phyloP scores from a whole-genome alignment of 2,888 invertebrate genomes.

The Tolmerus cingulatus region DNA sequence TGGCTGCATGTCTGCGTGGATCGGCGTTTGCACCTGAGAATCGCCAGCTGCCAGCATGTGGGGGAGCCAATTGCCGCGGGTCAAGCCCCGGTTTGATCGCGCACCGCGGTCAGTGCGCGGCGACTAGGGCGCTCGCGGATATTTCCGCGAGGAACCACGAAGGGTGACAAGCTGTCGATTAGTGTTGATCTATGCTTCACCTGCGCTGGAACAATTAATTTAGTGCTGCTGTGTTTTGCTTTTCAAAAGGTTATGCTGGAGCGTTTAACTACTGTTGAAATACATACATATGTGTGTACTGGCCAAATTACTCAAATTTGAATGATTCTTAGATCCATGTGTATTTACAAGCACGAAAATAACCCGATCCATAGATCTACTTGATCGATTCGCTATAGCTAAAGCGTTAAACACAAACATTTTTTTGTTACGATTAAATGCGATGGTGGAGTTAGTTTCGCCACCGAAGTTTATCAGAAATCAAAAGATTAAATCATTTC shows the following conservation, averaged over 20 bases:
- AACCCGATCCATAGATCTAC: too few relatives aligned
- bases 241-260: background rate
- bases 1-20: slow-evolving; percentile 38
- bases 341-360: too few relatives aligned
- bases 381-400: too few relatives aligned
- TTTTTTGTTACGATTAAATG: too few relatives aligned
- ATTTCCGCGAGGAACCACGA: background rate
- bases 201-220: background rate
- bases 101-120: background rate
- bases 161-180: background rate
- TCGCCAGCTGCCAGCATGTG: background rate
- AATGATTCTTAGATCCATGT: too few relatives aligned
- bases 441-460: too few relatives aligned
- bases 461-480: too few relatives aligned
- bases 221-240: background rate
- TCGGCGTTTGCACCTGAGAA: background rate
- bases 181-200: background rate
- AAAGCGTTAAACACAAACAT: too few relatives aligned
- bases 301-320: too few relatives aligned
- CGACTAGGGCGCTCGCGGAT: background rate
- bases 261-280: background rate
- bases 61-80: background rate
- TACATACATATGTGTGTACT: background rate
- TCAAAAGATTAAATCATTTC: too few relatives aligned
- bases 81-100: background rate